Evolutionary conservation across 2,113 vertebrate species (phyloP).

Genomic region (Chunga burmeisteri): DNA sequence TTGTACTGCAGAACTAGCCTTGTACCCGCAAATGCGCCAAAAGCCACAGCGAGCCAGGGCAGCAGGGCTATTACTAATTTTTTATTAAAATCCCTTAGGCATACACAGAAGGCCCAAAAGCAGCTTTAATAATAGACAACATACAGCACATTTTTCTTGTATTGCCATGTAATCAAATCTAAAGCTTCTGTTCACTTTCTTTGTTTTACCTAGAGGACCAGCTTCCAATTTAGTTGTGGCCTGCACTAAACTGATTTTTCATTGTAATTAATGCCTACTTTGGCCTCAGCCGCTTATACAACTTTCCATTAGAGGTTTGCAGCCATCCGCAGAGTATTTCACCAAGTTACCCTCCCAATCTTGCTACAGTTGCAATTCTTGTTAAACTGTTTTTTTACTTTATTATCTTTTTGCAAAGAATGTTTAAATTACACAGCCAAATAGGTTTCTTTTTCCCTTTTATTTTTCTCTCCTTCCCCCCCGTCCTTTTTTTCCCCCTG

Average conservation of each 20-base stretch:
- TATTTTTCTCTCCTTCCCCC: conserved; percentile 52
- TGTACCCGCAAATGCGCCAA: conserved; percentile 63
- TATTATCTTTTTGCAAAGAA: conserved; percentile 55
- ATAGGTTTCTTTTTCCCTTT: conserved; percentile 40
- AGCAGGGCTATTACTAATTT: conserved; percentile 83
- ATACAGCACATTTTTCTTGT: conserved; percentile 85
- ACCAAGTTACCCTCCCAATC: conserved; percentile 67
- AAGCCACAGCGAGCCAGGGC: conserved; percentile 69
- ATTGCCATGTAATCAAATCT: conserved; percentile 86
- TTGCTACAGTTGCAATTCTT: conserved; percentile 70
- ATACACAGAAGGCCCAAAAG: conserved; percentile 79
- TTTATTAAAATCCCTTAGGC: conserved; percentile 88
- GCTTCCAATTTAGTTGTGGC: conserved; percentile 85
- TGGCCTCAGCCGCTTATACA: conserved; percentile 79
- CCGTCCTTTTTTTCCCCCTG: background rate
- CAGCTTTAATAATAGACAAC: conserved; percentile 85
- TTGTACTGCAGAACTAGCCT: conserved; percentile 69
- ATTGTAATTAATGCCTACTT: conserved; percentile 89
- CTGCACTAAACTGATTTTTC: conserved; percentile 86
- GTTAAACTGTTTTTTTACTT: conserved; percentile 52
- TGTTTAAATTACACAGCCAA: conserved; percentile 65
- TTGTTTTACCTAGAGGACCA: conserved; percentile 87
- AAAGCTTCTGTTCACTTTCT: conserved; percentile 82
- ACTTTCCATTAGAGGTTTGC: conserved; percentile 84
- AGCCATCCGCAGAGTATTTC: conserved; percentile 74